phyloP scores from a whole-genome alignment of 2,797 vertebrate species.

The Fistularia tabacaria region DNA sequence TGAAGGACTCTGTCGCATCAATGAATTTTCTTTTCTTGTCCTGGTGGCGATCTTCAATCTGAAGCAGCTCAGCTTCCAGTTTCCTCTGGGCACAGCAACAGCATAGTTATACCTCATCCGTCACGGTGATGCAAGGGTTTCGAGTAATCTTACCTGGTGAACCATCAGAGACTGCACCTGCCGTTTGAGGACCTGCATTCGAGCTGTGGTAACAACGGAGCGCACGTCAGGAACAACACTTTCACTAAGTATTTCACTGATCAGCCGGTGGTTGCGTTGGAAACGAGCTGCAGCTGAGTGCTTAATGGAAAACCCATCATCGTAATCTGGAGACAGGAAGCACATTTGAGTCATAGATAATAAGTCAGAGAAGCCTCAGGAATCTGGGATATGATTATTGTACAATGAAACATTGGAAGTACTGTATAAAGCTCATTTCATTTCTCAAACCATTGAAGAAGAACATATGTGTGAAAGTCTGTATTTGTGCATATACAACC shows the following conservation, averaged over 20 bases:
- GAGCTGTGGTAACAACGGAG: slow-evolving; percentile 95
- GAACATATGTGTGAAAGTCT: too few relatives aligned
- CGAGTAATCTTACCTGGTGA: slow-evolving; percentile 87
- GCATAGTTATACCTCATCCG: neutral
- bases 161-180: slow-evolving; percentile 98
- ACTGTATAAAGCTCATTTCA: too few relatives aligned
- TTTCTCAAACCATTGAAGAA: too few relatives aligned
- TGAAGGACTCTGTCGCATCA: slow-evolving; percentile 95
- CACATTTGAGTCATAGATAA: slow-evolving; percentile 1
- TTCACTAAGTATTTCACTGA: slow-evolving; percentile 97
- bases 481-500: too few relatives aligned
- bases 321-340: slow-evolving; percentile 80
- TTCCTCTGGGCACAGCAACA: slow-evolving; percentile 81
- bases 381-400: neutral
- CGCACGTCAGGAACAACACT: slow-evolving; percentile 95
- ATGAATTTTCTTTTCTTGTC: slow-evolving; percentile 98
- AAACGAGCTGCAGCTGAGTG: slow-evolving; percentile 93
- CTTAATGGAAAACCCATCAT: slow-evolving; percentile 96
- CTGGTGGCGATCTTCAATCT: slow-evolving; percentile 97
- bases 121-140: too few relatives aligned
- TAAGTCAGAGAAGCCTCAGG: neutral
- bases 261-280: slow-evolving; percentile 96
- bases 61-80: slow-evolving; percentile 93
- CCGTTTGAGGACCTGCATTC: slow-evolving; percentile 97
- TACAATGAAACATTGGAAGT: too few relatives aligned